Base-by-base conservation (phyloP, 2,797 vertebrate genomes). In the Oceanodroma leucorhoa region DNA sequence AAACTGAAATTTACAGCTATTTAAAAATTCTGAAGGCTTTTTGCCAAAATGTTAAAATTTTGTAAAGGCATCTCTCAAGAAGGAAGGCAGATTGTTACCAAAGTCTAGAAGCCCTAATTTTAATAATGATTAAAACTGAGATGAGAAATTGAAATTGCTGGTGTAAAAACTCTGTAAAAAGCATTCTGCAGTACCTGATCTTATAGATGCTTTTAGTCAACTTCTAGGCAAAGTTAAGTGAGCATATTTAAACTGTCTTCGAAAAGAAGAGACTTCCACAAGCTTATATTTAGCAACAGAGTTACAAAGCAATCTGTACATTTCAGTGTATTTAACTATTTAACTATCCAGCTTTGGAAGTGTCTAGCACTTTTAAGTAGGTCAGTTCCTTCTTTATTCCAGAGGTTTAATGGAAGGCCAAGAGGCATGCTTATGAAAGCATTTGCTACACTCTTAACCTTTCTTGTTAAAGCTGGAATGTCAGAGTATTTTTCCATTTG, bases 231-330 rank as follows among this genome's bases (percentile, higher is more conserved):
- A 86, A 92, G 18, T 66, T 38, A 62, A 61, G 14, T 7, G 3
- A 55, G 2, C 1, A 4, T 48, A 14, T 85, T 72, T 69, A 70
- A 91, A 66, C n/a, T 40, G 3, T 40, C 4, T 51, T 65, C 8
- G 5, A 32, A 81, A 50, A 70, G 10, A 71, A 34, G 11, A 2
- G 8, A 0, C 9, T 46, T 57, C 29, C 26, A 40, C 0, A 0
- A 36, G 9, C 3, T 81, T 65, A 40, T 20, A 5, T 78, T 81
- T 81, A 54, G 21, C 10, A 55, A 22, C 9, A 62, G 11, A 62
- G 1, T 65, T 88, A 29, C 8, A 50, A 78, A 87, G 6, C 3
- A 80, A 45, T 38, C 23, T 53, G 27, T 64, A 45, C 5, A 34
- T 60, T 62, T 72, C 23, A 51, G 14, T 17, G 10, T 62, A 46